Evolutionary conservation across 1,140 invertebrate genomes (phyloP).

Genomic region (Hesperophylax magnus): DNA sequence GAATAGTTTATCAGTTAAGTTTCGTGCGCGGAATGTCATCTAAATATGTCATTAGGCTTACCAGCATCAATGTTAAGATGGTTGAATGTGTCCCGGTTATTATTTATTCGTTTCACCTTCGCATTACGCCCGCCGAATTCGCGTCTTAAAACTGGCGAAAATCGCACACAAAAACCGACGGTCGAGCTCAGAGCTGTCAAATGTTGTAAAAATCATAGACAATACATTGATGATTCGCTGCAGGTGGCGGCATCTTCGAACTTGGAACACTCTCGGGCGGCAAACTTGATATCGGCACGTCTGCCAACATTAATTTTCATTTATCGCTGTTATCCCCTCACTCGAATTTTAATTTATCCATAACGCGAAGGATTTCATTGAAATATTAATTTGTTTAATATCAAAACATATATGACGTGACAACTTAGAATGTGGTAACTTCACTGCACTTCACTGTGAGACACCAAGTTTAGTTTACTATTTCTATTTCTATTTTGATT

Average conservation of each 20-base stretch:
- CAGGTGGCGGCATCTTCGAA: constrained; percentile 45
- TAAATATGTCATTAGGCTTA: constrained; percentile 2
- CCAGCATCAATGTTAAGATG: constrained; percentile 45
- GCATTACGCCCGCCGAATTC: constrained; percentile 26
- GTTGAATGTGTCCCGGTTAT: background rate
- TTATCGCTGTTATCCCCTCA: too few relatives aligned
- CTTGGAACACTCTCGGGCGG: constrained; percentile 23
- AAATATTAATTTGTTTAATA: background rate
- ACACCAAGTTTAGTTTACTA: too few relatives aligned
- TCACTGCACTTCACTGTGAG: too few relatives aligned
- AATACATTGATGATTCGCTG: constrained; percentile 41
- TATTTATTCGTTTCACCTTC: constrained; percentile 5
- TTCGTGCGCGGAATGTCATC: background rate
- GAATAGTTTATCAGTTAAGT: constrained; percentile 24
- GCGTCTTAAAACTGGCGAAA: background rate
- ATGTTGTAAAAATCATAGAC: constrained; percentile 50
- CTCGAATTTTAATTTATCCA: too few relatives aligned
- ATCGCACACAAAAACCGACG: constrained; percentile 18
- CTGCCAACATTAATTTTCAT: background rate
- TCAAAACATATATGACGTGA: too few relatives aligned
- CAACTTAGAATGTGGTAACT: too few relatives aligned
- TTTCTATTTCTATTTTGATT: too few relatives aligned
- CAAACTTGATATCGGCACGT: constrained; percentile 11
- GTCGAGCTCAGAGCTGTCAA: constrained; percentile 37
- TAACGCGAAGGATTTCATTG: background rate